phyloP scores from a whole-genome alignment of 2,888 invertebrate genomes.

The Bibio marci region DNA sequence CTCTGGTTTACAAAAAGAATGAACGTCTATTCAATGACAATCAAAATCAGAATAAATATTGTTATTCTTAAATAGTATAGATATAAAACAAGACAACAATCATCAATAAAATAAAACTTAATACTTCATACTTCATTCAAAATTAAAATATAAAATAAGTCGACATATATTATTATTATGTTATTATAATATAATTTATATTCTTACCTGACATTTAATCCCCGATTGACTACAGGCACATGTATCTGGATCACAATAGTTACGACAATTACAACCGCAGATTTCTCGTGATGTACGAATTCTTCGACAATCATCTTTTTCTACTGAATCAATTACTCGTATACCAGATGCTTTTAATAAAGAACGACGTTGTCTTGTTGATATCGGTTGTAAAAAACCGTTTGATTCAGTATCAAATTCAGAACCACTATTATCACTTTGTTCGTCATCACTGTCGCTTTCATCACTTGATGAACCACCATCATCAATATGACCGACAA shows the following conservation, averaged over 20 bases:
- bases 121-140: too few relatives aligned
- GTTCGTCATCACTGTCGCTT: slow-evolving; percentile 64
- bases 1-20: too few relatives aligned
- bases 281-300: slow-evolving; percentile 84
- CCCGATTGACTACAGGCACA: slow-evolving; percentile 90
- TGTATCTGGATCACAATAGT: slow-evolving; percentile 86
- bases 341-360: slow-evolving; percentile 84
- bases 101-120: too few relatives aligned
- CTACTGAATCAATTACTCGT: slow-evolving; percentile 77
- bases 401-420: slow-evolving; percentile 79
- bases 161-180: too few relatives aligned
- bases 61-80: too few relatives aligned
- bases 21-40: too few relatives aligned
- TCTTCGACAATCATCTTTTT: slow-evolving; percentile 87
- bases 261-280: slow-evolving; percentile 85
- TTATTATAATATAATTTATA: too few relatives aligned
- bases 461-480: slow-evolving; percentile 22
- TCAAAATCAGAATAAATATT: too few relatives aligned
- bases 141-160: too few relatives aligned
- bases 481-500: too few relatives aligned
- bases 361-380: slow-evolving; percentile 76
- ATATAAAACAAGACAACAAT: too few relatives aligned
- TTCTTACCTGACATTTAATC: slow-evolving; percentile 75
- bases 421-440: slow-evolving; percentile 65
- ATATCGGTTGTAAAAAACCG: slow-evolving; percentile 82